phyloP scores from a whole-genome alignment of 2,888 invertebrate species.

The Drosophila lutescens region DNA sequence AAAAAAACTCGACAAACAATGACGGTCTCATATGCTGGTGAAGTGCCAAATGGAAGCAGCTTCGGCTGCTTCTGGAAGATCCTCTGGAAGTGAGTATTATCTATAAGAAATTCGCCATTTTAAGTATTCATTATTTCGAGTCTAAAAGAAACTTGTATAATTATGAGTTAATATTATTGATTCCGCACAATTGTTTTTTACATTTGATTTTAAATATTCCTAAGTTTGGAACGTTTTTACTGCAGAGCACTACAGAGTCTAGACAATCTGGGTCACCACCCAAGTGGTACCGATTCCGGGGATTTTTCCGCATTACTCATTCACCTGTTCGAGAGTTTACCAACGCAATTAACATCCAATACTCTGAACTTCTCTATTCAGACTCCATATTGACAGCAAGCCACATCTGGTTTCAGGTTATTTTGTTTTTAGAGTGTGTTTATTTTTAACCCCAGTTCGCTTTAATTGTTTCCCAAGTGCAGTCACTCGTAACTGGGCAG shows the following conservation, averaged over 20 bases:
- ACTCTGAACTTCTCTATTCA: conserved; percentile 14
- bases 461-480: conserved; percentile 69
- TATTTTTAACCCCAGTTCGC: conserved; percentile 43
- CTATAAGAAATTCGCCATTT: neutral
- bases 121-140: neutral
- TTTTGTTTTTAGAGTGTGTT: conserved; percentile 35
- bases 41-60: conserved; percentile 95
- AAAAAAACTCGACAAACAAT: conserved; percentile 84
- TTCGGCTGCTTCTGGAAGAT: conserved; percentile 97
- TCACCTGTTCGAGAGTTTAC: conserved; percentile 49
- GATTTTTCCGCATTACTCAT: conserved; percentile 41
- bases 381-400: conserved; percentile 35
- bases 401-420: conserved; percentile 46
- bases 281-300: conserved; percentile 19
- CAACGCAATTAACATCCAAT: conserved; percentile 62
- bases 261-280: conserved; percentile 33
- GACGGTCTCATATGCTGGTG: conserved; percentile 95
- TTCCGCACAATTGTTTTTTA: too few relatives aligned
- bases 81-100: conserved; percentile 90
- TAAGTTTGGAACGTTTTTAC: too few relatives aligned
- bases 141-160: too few relatives aligned
- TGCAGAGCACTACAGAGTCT: neutral
- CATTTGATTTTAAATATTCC: too few relatives aligned
- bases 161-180: too few relatives aligned
- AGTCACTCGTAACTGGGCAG: conserved; percentile 68